Evolutionary conservation across 2,797 vertebrate genomes (phyloP), one percentile per base, ranked within the genome.

Genomic region (Pipistrellus pygmaeus): DNA sequence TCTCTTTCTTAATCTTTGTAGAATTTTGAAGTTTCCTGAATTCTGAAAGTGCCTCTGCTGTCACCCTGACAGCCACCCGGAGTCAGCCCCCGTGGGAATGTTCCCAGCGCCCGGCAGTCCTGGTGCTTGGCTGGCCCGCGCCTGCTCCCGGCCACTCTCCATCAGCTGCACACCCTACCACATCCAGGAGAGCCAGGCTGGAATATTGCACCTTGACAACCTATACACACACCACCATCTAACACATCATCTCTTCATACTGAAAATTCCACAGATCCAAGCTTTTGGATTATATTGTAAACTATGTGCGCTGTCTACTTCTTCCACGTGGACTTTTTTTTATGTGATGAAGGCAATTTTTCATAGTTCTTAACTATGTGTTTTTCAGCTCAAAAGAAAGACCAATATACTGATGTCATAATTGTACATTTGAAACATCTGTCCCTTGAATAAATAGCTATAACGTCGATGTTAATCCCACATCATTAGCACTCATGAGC

Each of bases 331-430:
- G 60, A 66, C 35, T 46, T 87, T 84, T 93, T 21, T 73, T 13
- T 48, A 48, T 48, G 72, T 12, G 72, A 89, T 32, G 17, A 80
- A 25, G 30, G 41, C 4, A 35, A 35, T 84, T 95, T 95, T 90
- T 80, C 80, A 76, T 21, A 48, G 46, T 46, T 72, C 25, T 86
- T 81, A 66, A 80, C 30, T 85, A 32, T 69, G 51, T 78, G 38
- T 25, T 83, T 95, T 91, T 82, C 10, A 72, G 78, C 38, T 46
- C 30, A 53, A 60, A 96, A 80, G 71, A 90, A 87, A 94, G 11
- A 92, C 5, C 15, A 60, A 72, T 13, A 82, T 21, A 57, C 17
- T 68, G 53, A 85, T 91, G 48, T 91, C 44, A 82, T 87, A 83
- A 76, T 51, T 32, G 86, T 25, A 30, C n/a, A 89, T 68, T 38